Conservation (phyloP, 1,140 invertebrate genomes). For the Meloidogyne floridensis region DNA sequence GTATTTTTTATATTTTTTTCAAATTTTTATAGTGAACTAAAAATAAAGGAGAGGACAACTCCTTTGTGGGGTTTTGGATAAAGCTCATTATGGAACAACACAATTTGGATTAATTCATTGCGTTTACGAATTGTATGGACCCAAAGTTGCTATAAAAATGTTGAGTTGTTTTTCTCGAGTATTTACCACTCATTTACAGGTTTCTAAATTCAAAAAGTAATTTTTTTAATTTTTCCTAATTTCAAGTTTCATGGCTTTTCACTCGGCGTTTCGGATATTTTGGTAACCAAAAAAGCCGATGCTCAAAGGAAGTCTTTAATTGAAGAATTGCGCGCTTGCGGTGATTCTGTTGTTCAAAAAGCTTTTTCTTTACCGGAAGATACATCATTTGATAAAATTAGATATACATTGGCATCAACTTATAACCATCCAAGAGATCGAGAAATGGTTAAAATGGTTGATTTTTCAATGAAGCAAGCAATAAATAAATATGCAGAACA, state of each 20-base stretch:
- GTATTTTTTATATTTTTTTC: constrained; percentile 14
- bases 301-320: constrained; percentile 76
- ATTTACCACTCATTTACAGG: constrained; percentile 86
- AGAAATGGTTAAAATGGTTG: constrained; percentile 78
- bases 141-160: constrained; percentile 77
- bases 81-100: constrained; percentile 91
- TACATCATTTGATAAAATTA: constrained; percentile 69
- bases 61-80: constrained; percentile 90
- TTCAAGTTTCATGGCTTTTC: constrained; percentile 79
- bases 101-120: constrained; percentile 78
- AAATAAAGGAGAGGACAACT: constrained; percentile 76
- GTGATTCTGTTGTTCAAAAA: constrained; percentile 74
- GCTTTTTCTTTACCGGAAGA: constrained; percentile 75
- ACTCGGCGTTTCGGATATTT: constrained; percentile 89
- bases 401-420: constrained; percentile 65
- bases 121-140: constrained; percentile 80
- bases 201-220: constrained; percentile 44
- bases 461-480: constrained; percentile 81
- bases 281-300: constrained; percentile 77
- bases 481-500: constrained; percentile 84
- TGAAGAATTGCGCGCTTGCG: constrained; percentile 72
- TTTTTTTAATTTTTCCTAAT: constrained; percentile 8
- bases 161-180: constrained; percentile 86
- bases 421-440: constrained; percentile 73
- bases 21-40: neutral